Evolutionary conservation across 2,113 vertebrate species (phyloP), one percentile per base, ranked within the genome.

Genomic region (Cariama cristata): DNA sequence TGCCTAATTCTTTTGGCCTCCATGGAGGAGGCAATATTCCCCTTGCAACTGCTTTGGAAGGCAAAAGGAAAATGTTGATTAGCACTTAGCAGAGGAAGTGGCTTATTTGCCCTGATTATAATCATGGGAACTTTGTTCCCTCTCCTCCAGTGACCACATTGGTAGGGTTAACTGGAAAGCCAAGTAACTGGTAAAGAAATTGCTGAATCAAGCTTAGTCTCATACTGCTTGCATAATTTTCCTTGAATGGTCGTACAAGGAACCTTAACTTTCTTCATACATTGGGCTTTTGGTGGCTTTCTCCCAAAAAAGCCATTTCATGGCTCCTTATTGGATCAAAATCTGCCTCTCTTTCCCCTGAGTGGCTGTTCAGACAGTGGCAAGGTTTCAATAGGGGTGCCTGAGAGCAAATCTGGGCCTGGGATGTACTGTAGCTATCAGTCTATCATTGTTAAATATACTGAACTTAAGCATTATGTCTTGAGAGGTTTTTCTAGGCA

Each of bases 41-140:
- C 62, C 27, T 89, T 82, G 60, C 28, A 96, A 74, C 26, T 89
- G 84, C 73, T 96, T 92, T 91, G 71, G 74, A 93, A 74, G 67
- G 91, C 89, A 97, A 91, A 95, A 95, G 68, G 67, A 93, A 95
- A 87, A 90, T 71, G 96, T 92, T 95, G 90, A 96, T 96, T 97
- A 96, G 76, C 82, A 72, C 85, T 92, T 89, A 82, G 71, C 21
- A 81, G 64, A 91, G 93, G 94, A 97, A 97, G 93, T 96, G 95
- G 94, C 74, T 95, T 93, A 87, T 95, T 97, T 92, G 74, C 74
- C 28, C 42, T 81, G 76, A 81, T 84, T 93, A 79, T 84, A 88
- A 95, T 68, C 80, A 74, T 93, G 91, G 85, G 85, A 96, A 93
- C 50, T 58, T 88, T 45, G 21, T 52, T 86, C 58, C 63, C 47